Base-by-base conservation (phyloP, 2,797 vertebrate species). In the Pitangus sulphuratus region DNA sequence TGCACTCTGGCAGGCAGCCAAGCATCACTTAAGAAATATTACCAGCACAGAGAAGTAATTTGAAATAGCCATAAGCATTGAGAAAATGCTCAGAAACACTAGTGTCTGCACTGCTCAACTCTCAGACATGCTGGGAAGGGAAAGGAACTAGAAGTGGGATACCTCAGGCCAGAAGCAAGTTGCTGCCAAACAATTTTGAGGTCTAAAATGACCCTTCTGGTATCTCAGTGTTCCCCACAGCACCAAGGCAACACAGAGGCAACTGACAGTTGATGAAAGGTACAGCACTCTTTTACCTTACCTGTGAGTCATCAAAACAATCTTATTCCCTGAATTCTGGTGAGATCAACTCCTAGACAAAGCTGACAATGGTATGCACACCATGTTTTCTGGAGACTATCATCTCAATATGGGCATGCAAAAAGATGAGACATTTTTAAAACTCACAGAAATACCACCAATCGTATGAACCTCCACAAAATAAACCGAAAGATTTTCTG, bases 141-240 rank as follows among this genome's bases (percentile, higher is more conserved):
- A 70, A 88, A 70, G 19, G 33, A 4, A 5, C 21, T 69, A 45
- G 21, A 51, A 79, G 3, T n/a, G 7, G 19, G 7, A 42, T 69
- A 61, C 13, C 5, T 68, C 1, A 2, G 30, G 28, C 31, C 35
- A 72, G 62, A 6, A 53, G 18, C 22, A 81, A 60, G 30, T 9
- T 48, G 39, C 25, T 58, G 15, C 21, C 48, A 76, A 66, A 61
- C 12, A 11, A 3, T 72, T 60, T 47, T 48, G 51, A 93, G 17
- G 20, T 8, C 6, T 66, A 35, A 65, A 47, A 62, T 28, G 42
- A 65, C 54, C 21, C 31, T 78, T 87, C 33, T 28, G 5, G 7
- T 18, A 10, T 30, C 20, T 42, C 25, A 45, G 39, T 0, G 0
- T 19, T 61, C 26, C 28, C 6, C 0, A 0, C 40, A 85, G 22